Percentiles rank a stretch among this genome's conserved stretches.
Conservation (phyloP, 2,113 vertebrate genomes). For the Aplodontia rufa region DNA sequence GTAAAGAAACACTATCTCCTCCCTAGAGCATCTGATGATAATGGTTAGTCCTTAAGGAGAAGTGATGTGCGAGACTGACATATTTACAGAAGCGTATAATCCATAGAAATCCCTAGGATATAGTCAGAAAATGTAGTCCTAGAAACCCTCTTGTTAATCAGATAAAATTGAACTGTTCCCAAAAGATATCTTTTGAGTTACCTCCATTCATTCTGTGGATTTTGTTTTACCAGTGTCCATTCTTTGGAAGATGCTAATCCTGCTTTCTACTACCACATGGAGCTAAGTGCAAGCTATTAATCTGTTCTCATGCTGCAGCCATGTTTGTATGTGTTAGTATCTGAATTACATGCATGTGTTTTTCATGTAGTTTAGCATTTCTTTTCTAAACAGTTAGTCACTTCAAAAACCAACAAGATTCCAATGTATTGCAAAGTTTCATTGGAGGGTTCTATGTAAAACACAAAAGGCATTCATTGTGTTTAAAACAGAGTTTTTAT, state of each 20-base stretch:
- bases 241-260: neutral
- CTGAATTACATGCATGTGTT: neutral
- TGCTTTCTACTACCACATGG: neutral
- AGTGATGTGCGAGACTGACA: no score
- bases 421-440: neutral
- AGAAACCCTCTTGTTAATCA: neutral
- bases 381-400: slow-evolving; percentile 25
- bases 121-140: neutral
- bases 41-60: neutral
- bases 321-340: neutral
- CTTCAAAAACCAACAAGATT: neutral
- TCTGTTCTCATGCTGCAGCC: neutral
- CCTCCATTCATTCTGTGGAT: neutral
- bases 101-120: neutral
- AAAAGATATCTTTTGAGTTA: neutral
- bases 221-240: neutral
- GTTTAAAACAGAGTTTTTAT: neutral
- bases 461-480: neutral
- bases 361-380: neutral
- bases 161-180: neutral
- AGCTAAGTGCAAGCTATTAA: neutral
- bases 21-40: rapidly evolving
- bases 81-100: no score
- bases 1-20: neutral
- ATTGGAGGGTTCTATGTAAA: neutral